Evolutionary conservation across 23 tunicate genomes (phyloP), one percentile per base, ranked within the genome.

Genomic region (Styela plicata): DNA sequence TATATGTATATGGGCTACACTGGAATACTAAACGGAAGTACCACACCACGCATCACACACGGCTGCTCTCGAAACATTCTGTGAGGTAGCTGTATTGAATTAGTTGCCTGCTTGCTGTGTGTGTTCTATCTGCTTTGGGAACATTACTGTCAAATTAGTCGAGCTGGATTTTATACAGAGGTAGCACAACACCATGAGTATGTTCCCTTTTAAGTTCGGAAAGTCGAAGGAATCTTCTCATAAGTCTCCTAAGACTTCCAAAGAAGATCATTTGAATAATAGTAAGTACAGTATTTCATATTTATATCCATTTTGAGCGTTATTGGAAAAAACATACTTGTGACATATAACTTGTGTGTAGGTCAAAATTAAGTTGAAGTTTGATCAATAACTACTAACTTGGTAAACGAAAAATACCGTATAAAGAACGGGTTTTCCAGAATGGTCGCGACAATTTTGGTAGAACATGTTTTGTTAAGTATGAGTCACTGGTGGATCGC

Each of bases 141-240:
- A n/a, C n/a, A n/a, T n/a, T n/a, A n/a, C n/a, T n/a, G n/a, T n/a
- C n/a, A n/a, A n/a, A n/a, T n/a, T n/a, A n/a, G n/a, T n/a, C 7
- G 13, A 44, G 13, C 57, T 44, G 57, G 57, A 44, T 44, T 44
- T 5, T 44, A 44, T 44, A 5, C 13, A 5, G 57, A 44, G 13
- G 57, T 44, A 13, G 13, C 13, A 44, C 57, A 44, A 13, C 57
- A 44, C 13, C 57, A 44, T 28, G 71, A 73, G 44, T 33, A 76
- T 76, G 81, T 76, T 76, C 81, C 90, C 97, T 74, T 74, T 70
- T 26, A 89, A 87, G 87, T 88, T 88, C 82, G 88, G 98, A 3
- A 93, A 93, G 76, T 71, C 77, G 77, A 93, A 93, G 65, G 98
- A 93, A 21, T 32, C 86, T 22, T 79, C 93, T 2, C 93, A 93